Evolutionary conservation across 2,797 vertebrate genomes (phyloP).

Genomic region (Tympanoctomys barrerae): DNA sequence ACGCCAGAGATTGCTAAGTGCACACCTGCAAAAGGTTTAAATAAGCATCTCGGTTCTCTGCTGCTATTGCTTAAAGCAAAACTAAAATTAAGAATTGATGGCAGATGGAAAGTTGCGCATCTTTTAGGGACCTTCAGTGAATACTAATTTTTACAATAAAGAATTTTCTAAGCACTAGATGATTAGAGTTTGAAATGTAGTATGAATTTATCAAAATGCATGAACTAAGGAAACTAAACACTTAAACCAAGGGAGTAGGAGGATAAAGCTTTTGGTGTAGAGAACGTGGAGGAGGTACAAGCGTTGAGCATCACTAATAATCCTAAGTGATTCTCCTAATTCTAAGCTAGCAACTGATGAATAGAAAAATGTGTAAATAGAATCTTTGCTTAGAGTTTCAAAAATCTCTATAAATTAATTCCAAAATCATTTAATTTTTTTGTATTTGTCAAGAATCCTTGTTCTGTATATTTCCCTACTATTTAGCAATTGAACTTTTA

Average conservation of each 20-base stretch:
- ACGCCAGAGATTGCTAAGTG: not conserved
- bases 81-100: conserved; percentile 41
- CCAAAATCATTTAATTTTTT: not conserved
- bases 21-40: conserved; percentile 18
- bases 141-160: conserved; percentile 39
- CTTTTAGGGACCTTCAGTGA: not conserved
- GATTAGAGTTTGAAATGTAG: not conserved
- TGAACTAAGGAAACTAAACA: not conserved
- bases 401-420: not conserved
- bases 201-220: conserved; percentile 1
- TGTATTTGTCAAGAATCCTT: not conserved
- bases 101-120: not conserved
- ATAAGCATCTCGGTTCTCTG: not conserved
- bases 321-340: not conserved
- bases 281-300: not conserved
- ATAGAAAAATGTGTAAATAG: not conserved
- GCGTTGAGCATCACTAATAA: not conserved
- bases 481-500: not conserved
- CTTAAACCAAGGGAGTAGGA: not conserved
- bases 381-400: not conserved
- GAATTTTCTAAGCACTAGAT: not conserved
- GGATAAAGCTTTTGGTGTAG: not conserved
- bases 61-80: conserved; percentile 20
- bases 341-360: not conserved
- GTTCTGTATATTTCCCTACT: not conserved